Evolutionary conservation across 37 sponge, comb jelly and placozoan genomes (phyloP).

Genomic region (Oopsacas minuta): DNA sequence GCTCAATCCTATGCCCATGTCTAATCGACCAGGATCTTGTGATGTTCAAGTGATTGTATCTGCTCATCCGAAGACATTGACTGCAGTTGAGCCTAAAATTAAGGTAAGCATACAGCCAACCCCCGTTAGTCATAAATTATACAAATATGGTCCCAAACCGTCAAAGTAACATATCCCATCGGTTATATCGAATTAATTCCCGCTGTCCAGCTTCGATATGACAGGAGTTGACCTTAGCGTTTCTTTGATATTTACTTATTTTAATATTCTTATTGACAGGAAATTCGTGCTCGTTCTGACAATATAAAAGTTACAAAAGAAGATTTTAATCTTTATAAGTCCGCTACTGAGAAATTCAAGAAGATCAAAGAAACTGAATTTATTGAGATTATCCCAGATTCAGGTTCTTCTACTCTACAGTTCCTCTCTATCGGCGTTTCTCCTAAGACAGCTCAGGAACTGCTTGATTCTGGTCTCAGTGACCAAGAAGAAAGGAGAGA

Average conservation of each 20-base stretch:
- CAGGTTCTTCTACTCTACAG: neutral
- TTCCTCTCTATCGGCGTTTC: neutral
- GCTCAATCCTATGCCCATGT: neutral
- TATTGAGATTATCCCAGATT: neutral
- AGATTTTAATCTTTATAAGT: neutral
- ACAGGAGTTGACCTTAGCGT: too few relatives aligned
- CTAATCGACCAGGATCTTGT: neutral
- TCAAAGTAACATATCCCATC: too few relatives aligned
- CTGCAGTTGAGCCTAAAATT: neutral
- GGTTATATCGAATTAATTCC: too few relatives aligned
- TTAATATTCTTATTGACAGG: neutral
- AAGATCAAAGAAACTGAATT: neutral
- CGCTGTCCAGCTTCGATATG: too few relatives aligned
- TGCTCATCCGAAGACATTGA: neutral
- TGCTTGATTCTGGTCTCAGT: neutral
- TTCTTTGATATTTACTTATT: neutral
- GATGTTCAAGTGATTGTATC: neutral
- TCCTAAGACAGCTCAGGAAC: neutral
- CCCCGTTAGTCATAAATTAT: too few relatives aligned
- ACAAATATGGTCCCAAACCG: too few relatives aligned
- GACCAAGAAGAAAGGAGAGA: neutral
- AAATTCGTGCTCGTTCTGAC: neutral
- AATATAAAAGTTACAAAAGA: neutral
- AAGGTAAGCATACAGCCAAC: too few relatives aligned
- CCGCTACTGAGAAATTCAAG: neutral